A percentile compares a stretch with the other conserved stretches of the same genome.
Conservation (phyloP, 2,888 invertebrate genomes). For the Ophioninae sp. region DNA sequence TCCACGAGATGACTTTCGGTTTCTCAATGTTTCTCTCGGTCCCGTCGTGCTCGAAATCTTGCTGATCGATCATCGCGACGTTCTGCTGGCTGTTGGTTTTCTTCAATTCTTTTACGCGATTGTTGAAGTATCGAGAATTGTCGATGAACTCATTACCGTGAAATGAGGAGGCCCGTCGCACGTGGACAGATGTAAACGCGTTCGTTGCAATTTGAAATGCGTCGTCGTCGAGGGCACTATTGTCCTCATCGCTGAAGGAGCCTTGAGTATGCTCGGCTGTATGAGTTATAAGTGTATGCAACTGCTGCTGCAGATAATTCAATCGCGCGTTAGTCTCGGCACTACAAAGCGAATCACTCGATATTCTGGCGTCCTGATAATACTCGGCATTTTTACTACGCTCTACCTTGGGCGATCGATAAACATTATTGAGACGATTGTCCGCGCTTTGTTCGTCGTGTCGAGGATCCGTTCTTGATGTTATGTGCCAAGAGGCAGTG, state of each 20-base stretch:
- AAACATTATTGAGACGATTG: slow-evolving; percentile 79
- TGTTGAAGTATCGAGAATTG: slow-evolving; percentile 73
- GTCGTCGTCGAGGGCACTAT: slow-evolving; percentile 67
- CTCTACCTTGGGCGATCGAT: slow-evolving; percentile 68
- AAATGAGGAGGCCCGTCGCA: slow-evolving; percentile 79
- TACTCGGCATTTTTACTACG: slow-evolving; percentile 29
- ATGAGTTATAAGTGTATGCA: slow-evolving; percentile 73
- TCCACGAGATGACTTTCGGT: slow-evolving; percentile 79
- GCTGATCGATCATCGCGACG: slow-evolving; percentile 42
- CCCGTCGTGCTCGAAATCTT: background rate
- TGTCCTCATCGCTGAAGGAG: slow-evolving; percentile 69
- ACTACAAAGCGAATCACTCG: slow-evolving; percentile 68
- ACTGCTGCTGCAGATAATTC: slow-evolving; percentile 73
- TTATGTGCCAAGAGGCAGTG: slow-evolving; percentile 86
- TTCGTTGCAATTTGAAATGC: slow-evolving; percentile 74
- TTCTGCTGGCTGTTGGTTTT: slow-evolving; percentile 73
- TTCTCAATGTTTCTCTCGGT: slow-evolving; percentile 57
- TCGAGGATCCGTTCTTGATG: slow-evolving; percentile 64
- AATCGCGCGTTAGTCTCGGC: slow-evolving; percentile 73
- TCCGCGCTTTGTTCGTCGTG: slow-evolving; percentile 26
- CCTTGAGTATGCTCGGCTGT: slow-evolving; percentile 73
- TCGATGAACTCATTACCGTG: slow-evolving; percentile 74
- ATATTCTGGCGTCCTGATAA: slow-evolving; percentile 14
- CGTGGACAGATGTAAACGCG: slow-evolving; percentile 21
- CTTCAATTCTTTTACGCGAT: slow-evolving; percentile 75